Conservation (phyloP, 2,888 invertebrate species). For the Pachliopta kotzebuea region DNA sequence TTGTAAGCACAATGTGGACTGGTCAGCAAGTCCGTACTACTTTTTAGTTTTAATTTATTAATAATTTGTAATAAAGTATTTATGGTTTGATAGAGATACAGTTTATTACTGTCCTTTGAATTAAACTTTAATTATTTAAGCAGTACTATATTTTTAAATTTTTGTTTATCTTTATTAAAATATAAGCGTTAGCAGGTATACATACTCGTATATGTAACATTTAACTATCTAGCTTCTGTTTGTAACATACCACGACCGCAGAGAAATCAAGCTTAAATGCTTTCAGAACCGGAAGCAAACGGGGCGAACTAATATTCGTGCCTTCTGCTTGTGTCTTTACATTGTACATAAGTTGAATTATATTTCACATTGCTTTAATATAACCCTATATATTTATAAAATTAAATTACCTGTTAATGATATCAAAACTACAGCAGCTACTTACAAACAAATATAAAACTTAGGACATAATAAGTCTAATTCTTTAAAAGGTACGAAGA, state of each 20-base stretch:
- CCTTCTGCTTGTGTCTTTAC: conserved; percentile 2
- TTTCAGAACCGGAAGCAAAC: conserved; percentile 14
- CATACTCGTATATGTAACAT: too few species aligned
- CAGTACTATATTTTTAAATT: neutral
- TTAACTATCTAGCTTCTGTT: conserved; percentile 6
- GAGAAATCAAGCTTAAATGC: conserved; percentile 14
- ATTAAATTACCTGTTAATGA: too few species aligned
- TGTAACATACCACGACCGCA: conserved; percentile 10
- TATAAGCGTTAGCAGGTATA: too few species aligned
- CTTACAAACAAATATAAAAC: too few species aligned
- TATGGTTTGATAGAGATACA: neutral
- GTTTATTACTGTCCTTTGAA: neutral
- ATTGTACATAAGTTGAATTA: conserved; percentile 9
- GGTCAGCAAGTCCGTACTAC: too few species aligned
- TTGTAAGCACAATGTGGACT: too few species aligned
- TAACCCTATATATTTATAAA: neutral
- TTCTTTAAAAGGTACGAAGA: too few species aligned
- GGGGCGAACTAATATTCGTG: conserved; percentile 6
- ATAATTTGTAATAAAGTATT: too few species aligned
- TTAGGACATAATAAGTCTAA: too few species aligned
- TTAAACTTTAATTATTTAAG: neutral
- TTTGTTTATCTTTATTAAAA: neutral
- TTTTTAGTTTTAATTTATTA: too few species aligned
- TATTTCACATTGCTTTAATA: neutral
- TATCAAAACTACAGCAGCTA: too few species aligned